Evolutionary conservation across 2,797 vertebrate genomes (phyloP), one percentile per base, ranked within the genome.

Genomic region (Thaleichthys pacificus): DNA sequence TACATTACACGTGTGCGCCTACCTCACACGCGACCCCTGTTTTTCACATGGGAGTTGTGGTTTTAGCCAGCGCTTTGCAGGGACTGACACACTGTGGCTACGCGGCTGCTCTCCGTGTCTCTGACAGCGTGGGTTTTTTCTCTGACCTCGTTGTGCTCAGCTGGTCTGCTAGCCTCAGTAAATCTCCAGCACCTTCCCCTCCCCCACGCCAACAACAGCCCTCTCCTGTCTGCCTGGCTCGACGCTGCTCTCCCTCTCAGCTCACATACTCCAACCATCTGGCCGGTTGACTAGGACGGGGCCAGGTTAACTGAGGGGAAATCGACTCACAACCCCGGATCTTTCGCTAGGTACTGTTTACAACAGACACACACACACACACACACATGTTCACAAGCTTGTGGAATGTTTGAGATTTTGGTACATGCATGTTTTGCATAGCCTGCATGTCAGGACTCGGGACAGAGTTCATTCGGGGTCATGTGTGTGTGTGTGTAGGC

Each of bases 81-180:
- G 21, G 65, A 51, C 42, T 38, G 62, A 35, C 30, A 28, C 63
- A n/a, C 56, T 32, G 15, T 47, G 54, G 17, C 65, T n/a, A 19
- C 38, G 62, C 17, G 2, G 38, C 21, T 24, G 21, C 21, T 5
- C 35, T 47, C 64, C 15, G 30, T 42, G 32, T 15, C 38, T 26
- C 65, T 51, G 47, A 66, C 65, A 66, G 42, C n/a, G 11, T 66
- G 22, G 42, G 42, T 22, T 24, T 42, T 24, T 51, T 47, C 42
- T 49, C 22, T 51, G 65, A 66, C 65, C 65, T 66, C 65, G 26
- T 28, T 66, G 47, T 17, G 65, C 65, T 66, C 47, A 74, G 65
- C 49, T 69, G 57, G 62, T 42, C 67, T 72, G 60, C 35, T 9
- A 77, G 75, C 70, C 60, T 32, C 26, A 21, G 30, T 58, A 60